These are phyloP conservation scores for Hyles vespertilio DNA, from an alignment of 1,140 invertebrate genomes.

Conservation along the genomic window DNA sequence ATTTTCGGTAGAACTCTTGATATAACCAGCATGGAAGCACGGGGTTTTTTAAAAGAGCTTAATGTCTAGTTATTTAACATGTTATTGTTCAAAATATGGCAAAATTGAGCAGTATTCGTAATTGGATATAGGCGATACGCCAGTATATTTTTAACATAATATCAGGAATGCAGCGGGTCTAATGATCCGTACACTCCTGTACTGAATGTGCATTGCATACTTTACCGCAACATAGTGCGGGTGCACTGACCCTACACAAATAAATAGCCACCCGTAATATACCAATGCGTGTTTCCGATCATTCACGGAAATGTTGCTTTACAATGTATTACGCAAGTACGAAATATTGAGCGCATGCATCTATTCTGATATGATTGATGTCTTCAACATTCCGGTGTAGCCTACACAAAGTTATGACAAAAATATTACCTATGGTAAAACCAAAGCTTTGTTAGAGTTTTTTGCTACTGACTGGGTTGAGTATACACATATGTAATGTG, in stretches of 20 bases:
- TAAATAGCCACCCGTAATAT: conserved; percentile 38
- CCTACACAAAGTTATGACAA: too few relatives aligned
- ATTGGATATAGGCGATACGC: background rate
- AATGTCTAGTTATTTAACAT: too few relatives aligned
- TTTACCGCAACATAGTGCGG: conserved; percentile 37
- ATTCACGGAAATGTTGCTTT: conserved; percentile 35
- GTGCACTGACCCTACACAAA: conserved; percentile 50
- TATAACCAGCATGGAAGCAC: too few relatives aligned
- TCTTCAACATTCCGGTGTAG: too few relatives aligned
- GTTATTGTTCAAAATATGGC: too few relatives aligned
- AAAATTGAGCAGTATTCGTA: background rate
- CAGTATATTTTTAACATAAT: background rate
- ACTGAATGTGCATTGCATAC: conserved; percentile 14
- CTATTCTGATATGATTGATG: too few relatives aligned
- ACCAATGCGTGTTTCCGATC: conserved; percentile 37
- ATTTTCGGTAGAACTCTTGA: too few relatives aligned
- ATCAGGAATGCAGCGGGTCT: conserved; percentile 11
- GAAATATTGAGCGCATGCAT: background rate
- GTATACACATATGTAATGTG: too few relatives aligned
- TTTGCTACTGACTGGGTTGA: too few relatives aligned
- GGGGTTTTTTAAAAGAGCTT: too few relatives aligned
- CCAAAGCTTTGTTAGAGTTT: too few relatives aligned
- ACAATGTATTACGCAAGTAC: conserved; percentile 27
- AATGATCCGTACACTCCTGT: conserved; percentile 13
- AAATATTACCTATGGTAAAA: too few relatives aligned